Evolutionary conservation across 2,113 vertebrate genomes (phyloP), one percentile per base, ranked within the genome.

Genomic region (Lepisosteus osseus): DNA sequence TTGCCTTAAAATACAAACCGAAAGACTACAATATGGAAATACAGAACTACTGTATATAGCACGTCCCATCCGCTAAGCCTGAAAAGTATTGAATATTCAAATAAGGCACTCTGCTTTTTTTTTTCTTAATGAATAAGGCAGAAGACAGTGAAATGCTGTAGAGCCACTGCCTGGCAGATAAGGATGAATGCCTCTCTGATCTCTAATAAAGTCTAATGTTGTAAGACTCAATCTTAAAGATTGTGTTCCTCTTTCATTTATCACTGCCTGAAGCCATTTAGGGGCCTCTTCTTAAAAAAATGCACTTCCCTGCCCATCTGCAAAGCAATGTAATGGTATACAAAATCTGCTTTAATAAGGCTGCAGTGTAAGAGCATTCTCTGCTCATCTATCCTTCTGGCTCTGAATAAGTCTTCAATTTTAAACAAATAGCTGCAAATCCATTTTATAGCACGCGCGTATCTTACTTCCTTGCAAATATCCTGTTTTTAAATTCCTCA

Each of bases 191-290:
- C 17, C 65, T 7, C 65, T 47, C 68, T 72, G 45, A 43, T 65
- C 51, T 55, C 44, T 71, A 63, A 71, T 71, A 63, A 64, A 71
- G 51, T 42, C 13, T 62, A 61, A 64, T 65, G 47, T 15, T 65
- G 45, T 45, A 17, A 62, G 44, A 45, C 42, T 70, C 68, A 7
- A 61, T 70, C 59, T 71, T 62, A 45, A 71, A 54, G 40, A 63
- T 71, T 63, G 62, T 43, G 41, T 64, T 64, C 13, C 43, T 66
- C 74, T 40, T 67, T 72, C 79, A 78, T 79, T 74, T 7, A 73
- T 78, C 77, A 47, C 14, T 47, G 69, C 69, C 44, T 47, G 72
- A 3, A 2, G 55, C 59, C 75, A 70, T 54, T 70, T 4, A 78
- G 45, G 2, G 75, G 47, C 7, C 41, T 11, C 12, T 64, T 42